Percentiles rank a stretch among this genome's conserved stretches.
Evolutionary conservation across 2,797 vertebrate species (phyloP).

Genomic region (Myiotriccus ornatus): DNA sequence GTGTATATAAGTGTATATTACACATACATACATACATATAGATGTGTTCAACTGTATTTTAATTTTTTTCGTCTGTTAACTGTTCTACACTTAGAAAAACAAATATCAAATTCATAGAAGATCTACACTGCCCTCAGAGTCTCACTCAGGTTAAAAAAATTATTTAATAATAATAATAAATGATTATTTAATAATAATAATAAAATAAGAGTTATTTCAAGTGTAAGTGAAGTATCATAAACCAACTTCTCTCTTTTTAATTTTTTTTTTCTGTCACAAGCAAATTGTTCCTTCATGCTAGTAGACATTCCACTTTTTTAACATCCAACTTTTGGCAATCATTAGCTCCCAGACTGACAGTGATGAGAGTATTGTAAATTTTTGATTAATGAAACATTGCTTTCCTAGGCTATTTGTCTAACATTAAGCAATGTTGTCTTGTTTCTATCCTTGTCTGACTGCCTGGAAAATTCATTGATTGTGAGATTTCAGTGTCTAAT

Average conservation of each 20-base stretch:
- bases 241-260: not conserved
- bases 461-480: not conserved
- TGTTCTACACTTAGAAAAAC: not conserved
- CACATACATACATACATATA: not conserved
- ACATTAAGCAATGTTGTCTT: not conserved
- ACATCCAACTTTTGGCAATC: not conserved
- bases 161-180: not conserved
- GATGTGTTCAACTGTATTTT: not conserved
- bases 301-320: not conserved
- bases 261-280: not conserved
- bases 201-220: not conserved
- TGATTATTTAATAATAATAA: not conserved
- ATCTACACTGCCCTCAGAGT: not conserved
- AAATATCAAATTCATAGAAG: not conserved
- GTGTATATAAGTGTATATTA: not conserved
- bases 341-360: not conserved
- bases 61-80: not conserved
- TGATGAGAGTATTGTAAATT: not conserved
- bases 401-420: not conserved
- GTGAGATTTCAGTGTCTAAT: not conserved
- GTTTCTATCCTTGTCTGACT: not conserved
- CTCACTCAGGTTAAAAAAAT: not conserved
- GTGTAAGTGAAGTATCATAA: not conserved
- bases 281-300: not conserved
- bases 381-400: not conserved